Conservation (phyloP, 2,113 vertebrate species). For the Eleginops maclovinus region DNA sequence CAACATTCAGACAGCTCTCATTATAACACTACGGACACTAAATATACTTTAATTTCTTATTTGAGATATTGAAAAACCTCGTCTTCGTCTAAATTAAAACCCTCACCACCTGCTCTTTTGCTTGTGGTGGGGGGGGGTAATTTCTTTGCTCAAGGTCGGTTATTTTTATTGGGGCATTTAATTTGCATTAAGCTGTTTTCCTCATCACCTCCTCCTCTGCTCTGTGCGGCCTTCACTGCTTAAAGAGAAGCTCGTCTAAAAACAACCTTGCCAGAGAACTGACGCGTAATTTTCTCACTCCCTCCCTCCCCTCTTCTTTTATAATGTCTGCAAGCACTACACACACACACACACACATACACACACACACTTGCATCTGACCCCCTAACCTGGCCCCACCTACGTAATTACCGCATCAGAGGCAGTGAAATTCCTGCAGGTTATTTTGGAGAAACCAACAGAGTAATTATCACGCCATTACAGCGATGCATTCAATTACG, state of each 20-base stretch:
- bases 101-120: background rate
- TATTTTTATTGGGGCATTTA: slow-evolving; percentile 24
- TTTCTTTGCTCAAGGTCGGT: slow-evolving; percentile 14
- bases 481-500: slow-evolving; percentile 77
- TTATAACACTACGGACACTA: too few species aligned
- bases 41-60: too few species aligned
- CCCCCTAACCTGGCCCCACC: slow-evolving; percentile 84
- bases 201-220: background rate
- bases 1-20: too few species aligned
- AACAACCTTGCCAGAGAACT: slow-evolving; percentile 67
- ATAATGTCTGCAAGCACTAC: slow-evolving; percentile 62
- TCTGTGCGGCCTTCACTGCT: slow-evolving; percentile 54
- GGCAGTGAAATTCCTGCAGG: slow-evolving; percentile 79
- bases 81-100: slow-evolving; percentile 21
- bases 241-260: slow-evolving; percentile 34
- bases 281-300: slow-evolving; percentile 22
- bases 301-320: background rate
- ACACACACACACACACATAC: slow-evolving; percentile 40
- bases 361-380: slow-evolving; percentile 69
- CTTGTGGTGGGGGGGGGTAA: background rate
- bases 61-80: too few species aligned
- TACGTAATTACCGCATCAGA: slow-evolving; percentile 84
- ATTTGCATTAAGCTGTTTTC: slow-evolving; percentile 16
- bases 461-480: slow-evolving; percentile 81
- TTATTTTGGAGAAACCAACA: slow-evolving; percentile 77